These are phyloP conservation scores for Chesias legatella DNA, from an alignment of 2,888 invertebrate species.

Conservation along the genomic window DNA sequence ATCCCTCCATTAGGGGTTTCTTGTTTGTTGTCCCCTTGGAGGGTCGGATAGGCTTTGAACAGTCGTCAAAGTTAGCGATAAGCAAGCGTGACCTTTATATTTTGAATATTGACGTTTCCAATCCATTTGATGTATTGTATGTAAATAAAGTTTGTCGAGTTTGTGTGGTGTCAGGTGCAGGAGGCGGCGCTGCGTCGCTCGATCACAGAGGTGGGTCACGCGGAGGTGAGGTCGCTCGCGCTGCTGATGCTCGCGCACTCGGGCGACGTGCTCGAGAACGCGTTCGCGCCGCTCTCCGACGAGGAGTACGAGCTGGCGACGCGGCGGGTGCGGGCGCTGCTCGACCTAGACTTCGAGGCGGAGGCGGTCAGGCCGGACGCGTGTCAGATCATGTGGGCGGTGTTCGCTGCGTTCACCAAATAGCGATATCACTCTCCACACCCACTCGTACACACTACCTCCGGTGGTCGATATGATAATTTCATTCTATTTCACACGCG, in stretches of 20 bases:
- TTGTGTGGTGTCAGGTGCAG: conserved; percentile 94
- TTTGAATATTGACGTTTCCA: no score
- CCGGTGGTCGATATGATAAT: no score
- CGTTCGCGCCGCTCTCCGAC: conserved; percentile 97
- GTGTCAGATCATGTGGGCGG: conserved; percentile 98
- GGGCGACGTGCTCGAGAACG: conserved; percentile 99
- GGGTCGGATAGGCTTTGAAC: no score
- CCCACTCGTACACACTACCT: no score
- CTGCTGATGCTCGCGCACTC: conserved; percentile 97
- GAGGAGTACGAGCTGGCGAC: conserved; percentile 99
- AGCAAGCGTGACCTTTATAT: no score
- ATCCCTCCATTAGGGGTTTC: no score
- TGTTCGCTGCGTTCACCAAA: conserved; percentile 99
- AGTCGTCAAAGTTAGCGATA: no score
- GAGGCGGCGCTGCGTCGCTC: conserved; percentile 97
- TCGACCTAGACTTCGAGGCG: conserved; percentile 98
- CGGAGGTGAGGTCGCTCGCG: conserved; percentile 96
- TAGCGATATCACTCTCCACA: no score
- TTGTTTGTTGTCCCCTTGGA: no score
- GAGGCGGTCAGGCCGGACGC: conserved; percentile 95
- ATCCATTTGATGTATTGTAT: no score
- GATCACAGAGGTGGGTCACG: conserved; percentile 98
- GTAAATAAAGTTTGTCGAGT: no score
- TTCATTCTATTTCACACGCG: conserved; percentile 30
- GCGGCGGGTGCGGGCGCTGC: conserved; percentile 95